Evolutionary conservation across 2,888 invertebrate species (phyloP), one percentile per base, ranked within the genome.

Genomic region (Drosophila rellima): DNA sequence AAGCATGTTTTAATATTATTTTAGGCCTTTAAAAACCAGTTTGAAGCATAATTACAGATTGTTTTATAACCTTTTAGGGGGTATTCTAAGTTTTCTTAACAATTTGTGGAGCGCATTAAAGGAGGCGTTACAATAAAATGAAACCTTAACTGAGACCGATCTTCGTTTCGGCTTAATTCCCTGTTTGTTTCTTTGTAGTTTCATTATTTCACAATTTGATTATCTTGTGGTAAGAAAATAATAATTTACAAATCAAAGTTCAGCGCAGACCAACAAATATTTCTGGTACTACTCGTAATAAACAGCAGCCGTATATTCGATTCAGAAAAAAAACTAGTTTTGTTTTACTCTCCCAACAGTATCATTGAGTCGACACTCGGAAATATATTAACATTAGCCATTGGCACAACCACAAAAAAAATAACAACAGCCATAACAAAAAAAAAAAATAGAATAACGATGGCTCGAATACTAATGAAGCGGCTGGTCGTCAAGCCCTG

Each of bases 271-370:
- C 44, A 37, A 75, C 37, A 47, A 59, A 57, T 65, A 13, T 11
- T 45, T 48, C 23, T 10, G 18, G n/a, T 29, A 68, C 54, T 48
- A 52, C 33, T 48, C 50, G 37, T 45, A 26, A 39, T 48, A 48
- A 50, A 39, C 17, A 55, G 20, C 33, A 10, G 17, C 18, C 20
- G 44, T 13, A 26, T 39, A 54, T 65, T 64, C 44, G 48, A 61
- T 66, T 51, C 59, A 44, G n/a, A 56, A 62, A 52, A 69, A 74
- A 80, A 88, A 82, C 80, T 56, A 61, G 74, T 88, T 88, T 88
- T 70, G 15, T 33, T 54, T 47, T 20, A 56, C 51, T 26, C 60
- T 66, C 51, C 26, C 54, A 37, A 39, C 33, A 65, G 56, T 85
- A 82, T 79, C 54, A 62, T 52, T 67, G 62, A 57, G 50, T 60